Base-by-base conservation (phyloP, 2,888 invertebrate species). In the Pterobdella sp. region DNA sequence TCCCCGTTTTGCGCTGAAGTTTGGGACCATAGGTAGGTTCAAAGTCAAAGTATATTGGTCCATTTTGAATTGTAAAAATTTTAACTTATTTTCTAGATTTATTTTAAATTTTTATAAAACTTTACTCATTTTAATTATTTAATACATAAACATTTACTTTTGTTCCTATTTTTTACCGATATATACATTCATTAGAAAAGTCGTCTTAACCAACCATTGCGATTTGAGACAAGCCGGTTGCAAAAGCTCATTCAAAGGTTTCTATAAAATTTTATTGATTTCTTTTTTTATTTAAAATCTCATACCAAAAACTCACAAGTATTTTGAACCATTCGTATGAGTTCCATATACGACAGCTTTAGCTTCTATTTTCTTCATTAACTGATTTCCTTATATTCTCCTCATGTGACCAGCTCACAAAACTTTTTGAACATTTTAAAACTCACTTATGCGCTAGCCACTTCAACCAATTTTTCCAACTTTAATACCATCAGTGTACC, bases 1-100 rank as follows among this genome's bases (percentile, higher is more conserved):
- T 94, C 94, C 82, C 96, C 97, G 22, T 96, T 96, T 83, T 86
- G 93, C 34, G 90, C 95, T 72, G 94, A 95, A 82, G 95, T 95
- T 10, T 97, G 80, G 75, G 79, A 81, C 75, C 79, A 56, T 26
- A 56, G n/a, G 60, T 56, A 42, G 10, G 10, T n/a, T n/a, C n/a
- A n/a, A n/a, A n/a, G n/a, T n/a, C n/a, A n/a, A n/a, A n/a, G n/a
- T n/a, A n/a, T n/a, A n/a, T n/a, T n/a, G n/a, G n/a, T n/a, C n/a
- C n/a, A n/a, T n/a, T n/a, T n/a, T n/a, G n/a, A n/a, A n/a, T n/a
- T n/a, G n/a, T n/a, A n/a, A n/a, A n/a, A n/a, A n/a, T n/a, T n/a
- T n/a, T n/a, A 42, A 42, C 7, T 42, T 14, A 42, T 7, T 42
- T 42, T 42, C 18, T 42, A 42, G 42, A 18, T 42, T 14, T 42